Percentiles rank a stretch among this genome's conserved stretches.
These are phyloP conservation scores for Trissolcus japonicus DNA, from an alignment of 2,888 invertebrate species.

Conservation along the genomic window DNA sequence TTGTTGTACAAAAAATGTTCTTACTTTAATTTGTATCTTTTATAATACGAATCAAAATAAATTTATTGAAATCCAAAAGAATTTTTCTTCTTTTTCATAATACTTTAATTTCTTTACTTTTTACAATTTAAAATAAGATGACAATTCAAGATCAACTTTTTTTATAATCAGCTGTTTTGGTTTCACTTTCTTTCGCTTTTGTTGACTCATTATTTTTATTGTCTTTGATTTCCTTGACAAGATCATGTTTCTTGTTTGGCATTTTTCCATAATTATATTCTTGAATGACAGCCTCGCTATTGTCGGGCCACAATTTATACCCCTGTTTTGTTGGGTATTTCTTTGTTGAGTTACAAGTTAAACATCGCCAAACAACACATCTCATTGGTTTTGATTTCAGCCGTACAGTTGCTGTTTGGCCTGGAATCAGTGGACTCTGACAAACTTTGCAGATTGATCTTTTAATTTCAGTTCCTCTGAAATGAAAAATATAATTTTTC, in stretches of 20 bases:
- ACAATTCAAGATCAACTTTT: not conserved
- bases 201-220: not conserved
- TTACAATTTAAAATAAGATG: not conserved
- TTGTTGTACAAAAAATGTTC: conserved; percentile 18
- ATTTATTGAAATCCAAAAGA: not conserved
- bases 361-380: conserved; percentile 77
- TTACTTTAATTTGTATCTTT: conserved; percentile 1
- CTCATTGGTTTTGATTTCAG: conserved; percentile 77
- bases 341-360: conserved; percentile 73
- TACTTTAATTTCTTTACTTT: not conserved
- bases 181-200: not conserved
- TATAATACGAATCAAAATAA: not conserved
- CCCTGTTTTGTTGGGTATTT: conserved; percentile 72
- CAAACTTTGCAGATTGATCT: conserved; percentile 80
- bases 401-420: conserved; percentile 78
- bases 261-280: conserved; percentile 74
- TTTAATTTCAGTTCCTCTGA: conserved; percentile 80
- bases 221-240: not conserved
- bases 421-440: conserved; percentile 78
- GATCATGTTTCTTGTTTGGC: not conserved
- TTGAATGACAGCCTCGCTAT: conserved; percentile 78
- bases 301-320: conserved; percentile 79
- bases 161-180: not conserved
- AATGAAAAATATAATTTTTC: conserved; percentile 59
- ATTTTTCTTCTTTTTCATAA: conserved; percentile 3